Evolutionary conservation across 2,888 invertebrate genomes (phyloP).

Genomic region (Diaprepes abbreviatus): DNA sequence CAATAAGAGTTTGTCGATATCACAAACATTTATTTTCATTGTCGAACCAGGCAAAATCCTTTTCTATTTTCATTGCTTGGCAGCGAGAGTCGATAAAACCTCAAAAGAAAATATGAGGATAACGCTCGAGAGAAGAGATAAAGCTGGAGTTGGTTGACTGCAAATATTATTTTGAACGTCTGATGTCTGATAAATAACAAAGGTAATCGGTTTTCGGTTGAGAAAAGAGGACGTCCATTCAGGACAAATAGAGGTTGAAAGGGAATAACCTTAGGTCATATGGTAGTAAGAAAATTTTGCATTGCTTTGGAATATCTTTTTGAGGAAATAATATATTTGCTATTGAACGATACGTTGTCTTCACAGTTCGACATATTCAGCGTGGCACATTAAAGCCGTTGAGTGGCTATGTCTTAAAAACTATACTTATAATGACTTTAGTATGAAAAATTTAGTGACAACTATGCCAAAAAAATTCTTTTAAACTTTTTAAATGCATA

Average conservation of each 20-base stretch:
- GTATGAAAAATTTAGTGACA: too few species aligned
- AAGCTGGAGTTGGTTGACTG: slow-evolving; percentile 37
- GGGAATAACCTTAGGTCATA: too few species aligned
- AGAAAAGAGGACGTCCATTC: slow-evolving; percentile 21
- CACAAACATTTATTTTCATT: slow-evolving; percentile 43
- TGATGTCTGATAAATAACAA: slow-evolving; percentile 40
- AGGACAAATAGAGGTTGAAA: neutral
- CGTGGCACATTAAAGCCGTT: too few species aligned
- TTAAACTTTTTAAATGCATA: too few species aligned
- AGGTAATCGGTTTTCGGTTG: slow-evolving; percentile 35
- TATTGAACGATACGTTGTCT: too few species aligned
- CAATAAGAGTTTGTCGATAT: slow-evolving; percentile 34
- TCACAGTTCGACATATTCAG: too few species aligned
- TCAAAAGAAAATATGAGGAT: slow-evolving; percentile 39
- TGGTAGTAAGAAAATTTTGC: too few species aligned
- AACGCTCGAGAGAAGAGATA: slow-evolving; percentile 22
- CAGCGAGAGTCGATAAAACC: slow-evolving; percentile 39
- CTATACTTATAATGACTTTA: too few species aligned
- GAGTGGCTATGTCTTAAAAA: too few species aligned
- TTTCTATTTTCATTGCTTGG: slow-evolving; percentile 38
- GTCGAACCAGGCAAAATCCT: slow-evolving; percentile 31
- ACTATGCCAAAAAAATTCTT: too few species aligned
- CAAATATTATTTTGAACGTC: slow-evolving; percentile 45
- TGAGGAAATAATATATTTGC: too few species aligned
- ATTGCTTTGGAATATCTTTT: too few species aligned